phyloP scores from a whole-genome alignment of 1,140 invertebrate genomes.

The Antheraea mylitta region DNA sequence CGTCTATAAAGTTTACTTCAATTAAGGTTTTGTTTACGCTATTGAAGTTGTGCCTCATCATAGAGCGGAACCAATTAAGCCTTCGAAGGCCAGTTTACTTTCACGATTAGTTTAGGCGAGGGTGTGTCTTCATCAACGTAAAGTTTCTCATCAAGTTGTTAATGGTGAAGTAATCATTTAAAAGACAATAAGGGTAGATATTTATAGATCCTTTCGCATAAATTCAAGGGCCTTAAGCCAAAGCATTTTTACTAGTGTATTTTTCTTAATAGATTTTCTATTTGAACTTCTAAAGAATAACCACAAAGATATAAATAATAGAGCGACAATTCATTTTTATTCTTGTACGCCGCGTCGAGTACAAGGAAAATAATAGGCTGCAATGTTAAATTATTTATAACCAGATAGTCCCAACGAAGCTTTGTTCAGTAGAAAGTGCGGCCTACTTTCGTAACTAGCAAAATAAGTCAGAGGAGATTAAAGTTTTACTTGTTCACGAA shows the following conservation, averaged over 20 bases:
- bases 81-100: conserved; percentile 60
- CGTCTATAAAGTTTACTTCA: conserved; percentile 13
- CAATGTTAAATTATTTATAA: background rate
- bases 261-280: too few relatives aligned
- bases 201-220: too few relatives aligned
- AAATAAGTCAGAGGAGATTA: background rate
- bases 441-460: background rate
- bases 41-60: conserved; percentile 32
- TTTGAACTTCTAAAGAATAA: too few relatives aligned
- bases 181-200: background rate
- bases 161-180: background rate
- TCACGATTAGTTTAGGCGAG: conserved; percentile 54
- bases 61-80: conserved; percentile 54
- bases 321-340: background rate
- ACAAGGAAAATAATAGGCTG: background rate
- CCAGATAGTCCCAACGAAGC: background rate
- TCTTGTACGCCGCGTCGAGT: background rate
- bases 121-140: conserved; percentile 31
- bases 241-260: too few relatives aligned
- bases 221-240: too few relatives aligned
- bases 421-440: background rate
- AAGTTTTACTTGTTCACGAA: background rate
- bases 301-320: too few relatives aligned
- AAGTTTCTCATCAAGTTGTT: conserved; percentile 18
- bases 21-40: conserved; percentile 38